Base-by-base conservation (phyloP, 2,113 vertebrate species). In the Oreamnos americanus region DNA sequence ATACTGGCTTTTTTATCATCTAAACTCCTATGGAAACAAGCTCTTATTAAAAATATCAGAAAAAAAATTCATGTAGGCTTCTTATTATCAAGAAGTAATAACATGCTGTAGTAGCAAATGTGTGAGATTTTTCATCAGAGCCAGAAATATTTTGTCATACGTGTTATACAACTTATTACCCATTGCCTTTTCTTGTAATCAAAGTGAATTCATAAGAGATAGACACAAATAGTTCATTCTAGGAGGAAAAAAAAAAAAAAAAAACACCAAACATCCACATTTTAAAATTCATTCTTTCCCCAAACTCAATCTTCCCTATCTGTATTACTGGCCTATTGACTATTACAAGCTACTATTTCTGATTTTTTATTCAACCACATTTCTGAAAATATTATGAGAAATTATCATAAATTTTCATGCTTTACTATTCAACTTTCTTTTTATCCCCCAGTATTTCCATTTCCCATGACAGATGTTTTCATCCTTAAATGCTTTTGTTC, bases 121-220 rank as follows among this genome's bases (percentile, higher is more conserved):
- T 85, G 13, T 90, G 28, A 88, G 83, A 76, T 95, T 95, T 74
- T 76, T 55, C 26, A 88, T 92, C 3, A 94, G 17, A 47, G 23
- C 3, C 47, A 83, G 12, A 71, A 6, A 23, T 89, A n/a, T 92
- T 87, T 96, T 93, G 76, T 82, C 26, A 90, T 5, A 62, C 1
- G 6, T 64, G 83, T 92, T 43, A 67, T 36, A 19, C 28, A 90
- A 71, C 47, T 53, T 90, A 90, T 28, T 45, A 82, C 7, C 6
- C 45, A 88, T 1, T 64, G 3, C 3, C 58, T 94, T 93, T 91
- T 89, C 26, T 96, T 90, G 47, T 67, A 92, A 83, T 91, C 25
- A 94, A 93, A 96, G 12, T 60, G 7, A 89, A 82, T 91, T 96
- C 36, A 62, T 39, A 90, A 28, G 5, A 25, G n/a, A 55, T 13